Conservation (phyloP, 2,797 vertebrate genomes). For the Neoniphon sammara region DNA sequence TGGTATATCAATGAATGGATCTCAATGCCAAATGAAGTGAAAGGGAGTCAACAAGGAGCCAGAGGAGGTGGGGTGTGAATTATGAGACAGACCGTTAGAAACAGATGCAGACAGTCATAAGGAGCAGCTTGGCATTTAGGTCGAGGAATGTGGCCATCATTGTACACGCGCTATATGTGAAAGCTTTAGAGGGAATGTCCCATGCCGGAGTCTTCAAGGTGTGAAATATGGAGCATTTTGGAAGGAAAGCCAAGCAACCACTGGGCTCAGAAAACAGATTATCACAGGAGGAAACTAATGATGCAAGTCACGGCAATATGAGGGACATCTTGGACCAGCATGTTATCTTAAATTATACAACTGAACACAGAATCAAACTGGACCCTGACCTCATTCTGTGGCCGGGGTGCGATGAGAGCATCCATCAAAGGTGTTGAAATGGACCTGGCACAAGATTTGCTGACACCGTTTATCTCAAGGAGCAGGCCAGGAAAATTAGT, state of each 20-base stretch:
- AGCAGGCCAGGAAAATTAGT: background rate
- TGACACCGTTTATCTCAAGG: background rate
- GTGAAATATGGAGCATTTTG: background rate
- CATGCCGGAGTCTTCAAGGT: background rate
- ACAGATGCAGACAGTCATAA: constrained; percentile 49
- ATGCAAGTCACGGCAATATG: background rate
- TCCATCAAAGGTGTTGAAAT: constrained; percentile 22
- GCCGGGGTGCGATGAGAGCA: constrained; percentile 18
- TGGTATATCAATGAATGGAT: constrained; percentile 52
- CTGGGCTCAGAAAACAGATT: background rate
- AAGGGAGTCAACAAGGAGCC: constrained; percentile 47
- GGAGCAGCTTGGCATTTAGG: constrained; percentile 45
- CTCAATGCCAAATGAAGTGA: constrained; percentile 55
- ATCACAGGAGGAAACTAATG: background rate
- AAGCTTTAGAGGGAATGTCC: constrained; percentile 1
- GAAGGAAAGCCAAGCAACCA: background rate
- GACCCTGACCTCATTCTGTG: constrained; percentile 10
- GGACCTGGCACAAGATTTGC: background rate
- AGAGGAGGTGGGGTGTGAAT: constrained; percentile 54
- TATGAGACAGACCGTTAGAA: constrained; percentile 56
- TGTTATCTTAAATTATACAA: background rate
- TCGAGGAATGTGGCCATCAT: constrained; percentile 39
- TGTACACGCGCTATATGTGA: constrained; percentile 17
- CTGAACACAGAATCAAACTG: constrained; percentile 5
- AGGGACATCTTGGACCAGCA: background rate